A percentile compares a stretch with the other conserved stretches of the same genome.
Conservation (phyloP, 2,113 vertebrate genomes). For the Aspidoscelis tigris region DNA sequence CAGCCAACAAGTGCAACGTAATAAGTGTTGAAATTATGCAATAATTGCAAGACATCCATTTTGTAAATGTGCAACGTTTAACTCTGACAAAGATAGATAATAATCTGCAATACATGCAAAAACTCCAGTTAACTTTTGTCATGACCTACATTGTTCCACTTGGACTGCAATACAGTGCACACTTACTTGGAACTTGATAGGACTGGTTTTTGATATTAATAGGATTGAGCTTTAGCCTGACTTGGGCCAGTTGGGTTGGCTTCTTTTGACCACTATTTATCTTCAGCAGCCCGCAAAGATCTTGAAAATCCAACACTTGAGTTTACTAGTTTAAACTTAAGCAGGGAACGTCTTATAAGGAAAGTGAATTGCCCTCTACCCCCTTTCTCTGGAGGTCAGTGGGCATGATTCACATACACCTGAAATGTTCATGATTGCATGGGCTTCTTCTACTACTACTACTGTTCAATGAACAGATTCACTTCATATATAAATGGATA, state of each 20-base stretch:
- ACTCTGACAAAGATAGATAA: conserved; percentile 40
- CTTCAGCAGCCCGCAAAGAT: conserved; percentile 50
- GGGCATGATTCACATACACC: not conserved
- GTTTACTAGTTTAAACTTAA: not conserved
- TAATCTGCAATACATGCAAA: conserved; percentile 42
- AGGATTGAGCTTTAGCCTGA: too few species aligned
- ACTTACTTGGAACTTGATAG: not conserved
- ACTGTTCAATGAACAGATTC: not conserved
- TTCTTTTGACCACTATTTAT: conserved; percentile 27
- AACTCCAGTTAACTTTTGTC: not conserved
- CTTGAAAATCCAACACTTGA: not conserved
- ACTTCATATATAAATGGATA: not conserved
- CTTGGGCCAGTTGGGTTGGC: not conserved
- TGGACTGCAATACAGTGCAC: not conserved
- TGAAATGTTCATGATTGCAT: not conserved
- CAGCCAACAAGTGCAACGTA: conserved; percentile 47
- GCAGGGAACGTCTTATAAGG: not conserved
- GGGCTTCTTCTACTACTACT: not conserved
- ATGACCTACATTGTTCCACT: not conserved
- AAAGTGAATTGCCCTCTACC: not conserved
- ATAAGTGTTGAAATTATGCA: conserved; percentile 50
- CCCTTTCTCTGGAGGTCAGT: not conserved
- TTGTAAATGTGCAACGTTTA: conserved; percentile 26
- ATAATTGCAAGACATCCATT: conserved; percentile 36
- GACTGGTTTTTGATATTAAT: not conserved